A percentile compares a stretch with the other conserved stretches of the same genome.
These are phyloP conservation scores for Typhlichthys subterraneus DNA, from an alignment of 2,797 vertebrate genomes.

Conservation along the genomic window DNA sequence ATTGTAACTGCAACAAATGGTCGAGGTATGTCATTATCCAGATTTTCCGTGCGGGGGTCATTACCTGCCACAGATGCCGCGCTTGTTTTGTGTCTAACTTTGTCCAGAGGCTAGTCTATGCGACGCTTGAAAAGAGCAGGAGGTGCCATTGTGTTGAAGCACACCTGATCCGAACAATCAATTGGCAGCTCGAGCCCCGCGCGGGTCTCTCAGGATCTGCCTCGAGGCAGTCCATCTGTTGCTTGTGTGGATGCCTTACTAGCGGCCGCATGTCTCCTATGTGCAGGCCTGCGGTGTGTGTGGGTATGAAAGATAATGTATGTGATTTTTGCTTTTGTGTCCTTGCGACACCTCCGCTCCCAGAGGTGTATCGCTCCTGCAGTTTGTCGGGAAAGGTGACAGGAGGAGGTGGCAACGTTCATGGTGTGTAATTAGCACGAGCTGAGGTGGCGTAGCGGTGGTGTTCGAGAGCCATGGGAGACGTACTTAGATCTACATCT, in stretches of 20 bases:
- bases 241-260: slow-evolving; percentile 50
- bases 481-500: slow-evolving; percentile 37
- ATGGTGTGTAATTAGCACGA: slow-evolving; percentile 57
- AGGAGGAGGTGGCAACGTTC: slow-evolving; percentile 39
- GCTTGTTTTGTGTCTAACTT: slow-evolving; percentile 64
- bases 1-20: slow-evolving; percentile 78
- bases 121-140: slow-evolving; percentile 73
- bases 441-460: slow-evolving; percentile 39
- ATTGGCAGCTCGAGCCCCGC: slow-evolving; percentile 53
- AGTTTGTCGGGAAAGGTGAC: slow-evolving; percentile 47
- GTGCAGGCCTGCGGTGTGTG: slow-evolving; percentile 26
- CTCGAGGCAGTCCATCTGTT: slow-evolving; percentile 75
- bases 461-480: slow-evolving; percentile 39
- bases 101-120: slow-evolving; percentile 59
- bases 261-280: slow-evolving; percentile 34
- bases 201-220: slow-evolving; percentile 61
- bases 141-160: slow-evolving; percentile 69
- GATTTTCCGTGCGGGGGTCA: slow-evolving; percentile 67
- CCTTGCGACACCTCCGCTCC: slow-evolving; percentile 40
- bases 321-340: slow-evolving; percentile 45
- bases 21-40: slow-evolving; percentile 64
- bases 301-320: slow-evolving; percentile 33
- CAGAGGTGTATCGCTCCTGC: slow-evolving; percentile 34
- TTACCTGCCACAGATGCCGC: slow-evolving; percentile 78
- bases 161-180: slow-evolving; percentile 76